Base-by-base conservation (phyloP, 1,140 invertebrate genomes). In the Schlechtendalia chinensis region DNA sequence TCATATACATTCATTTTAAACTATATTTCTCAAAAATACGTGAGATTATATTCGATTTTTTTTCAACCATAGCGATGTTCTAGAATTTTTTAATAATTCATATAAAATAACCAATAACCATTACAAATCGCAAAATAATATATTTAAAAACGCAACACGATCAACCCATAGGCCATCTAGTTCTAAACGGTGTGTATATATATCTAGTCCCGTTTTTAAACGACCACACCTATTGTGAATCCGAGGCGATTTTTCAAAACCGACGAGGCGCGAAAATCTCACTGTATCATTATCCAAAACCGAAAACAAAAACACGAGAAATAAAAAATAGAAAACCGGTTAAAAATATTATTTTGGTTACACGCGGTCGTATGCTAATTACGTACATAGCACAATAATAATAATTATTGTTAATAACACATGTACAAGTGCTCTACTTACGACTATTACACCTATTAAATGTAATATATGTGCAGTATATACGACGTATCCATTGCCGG, bases 271-370 rank as follows among this genome's bases (percentile, higher is more conserved):
- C 29, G 29, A 19, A 65, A n/a, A 39, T 32, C 27, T 65, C 29
- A n/a, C 3, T 39, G 8, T 8, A 4, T 39, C 3, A 8, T 65
- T 65, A 65, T 39, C n/a, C 17, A 19, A 32, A 65, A 65, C 32
- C 59, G 59, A 61, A 61, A 61, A 61, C 16, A 12, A 1, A 32
- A 29, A 3, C 17, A 4, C 14, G 16, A 29, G 61, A 19, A 32
- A 32, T 32, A 27, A 27, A 65, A 12, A 61, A 61, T 32, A 65
- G 8, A 12, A 65, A 65, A 65, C 61, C 61, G 61, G 61, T 65
- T 32, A 39, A 39, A 39, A 39, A 39, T 58, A 58, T 3, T 58
- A 3, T 58, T 58, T 58, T n/a, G 54, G n/a, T 22, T 22, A 58
- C n/a, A 58, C 53, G 16, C 53, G 53, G 19, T 54, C 53, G 53